Base-by-base conservation (phyloP, 1,140 invertebrate genomes). In the Archivesica marissinica region DNA sequence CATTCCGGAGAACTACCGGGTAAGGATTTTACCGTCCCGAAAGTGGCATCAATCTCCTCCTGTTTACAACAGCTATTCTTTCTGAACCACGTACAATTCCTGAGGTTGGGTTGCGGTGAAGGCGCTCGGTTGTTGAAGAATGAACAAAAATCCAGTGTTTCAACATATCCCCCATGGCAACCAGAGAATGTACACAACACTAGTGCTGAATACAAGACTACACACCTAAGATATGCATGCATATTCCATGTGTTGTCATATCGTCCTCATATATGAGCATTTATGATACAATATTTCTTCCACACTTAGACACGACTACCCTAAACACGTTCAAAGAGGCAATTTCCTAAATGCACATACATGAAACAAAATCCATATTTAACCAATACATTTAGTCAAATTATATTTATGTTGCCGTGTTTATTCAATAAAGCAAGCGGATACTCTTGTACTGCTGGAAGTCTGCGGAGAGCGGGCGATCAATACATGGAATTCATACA, bases 111-210 rank as follows among this genome's bases (percentile, higher is more conserved):
- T 82, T 94, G 93, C 2, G 92, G 90, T 39, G 90, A 88, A 17
- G 93, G 93, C 1, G 93, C 93, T 30, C 94, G 83, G 87, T 94
- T 94, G 82, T 91, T 90, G 85, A 94, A 94, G 85, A 94, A 94
- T 6, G 94, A 90, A 86, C 94, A 94, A 79, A 91, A 94, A 59
- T 91, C 85, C 50, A 87, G 20, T 6, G 59, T 41, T 25, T 83
- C 30, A 11, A 9, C 11, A n/a, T 77, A 41, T 28, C 17, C 15
- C 33, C 68, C 68, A 50, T 50, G 4, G 41, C 35, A 50, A 25
- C 6, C 41, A 50, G 39, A 68, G 30, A 52, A 11, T 2, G 35
- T 30, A 23, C 68, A 72, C 6, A 30, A 11, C 41, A 72, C 6
- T 33, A 44, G 23, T 52, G 35, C 25, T 38, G 28, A 25, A n/a